Conservation (phyloP, 2,797 vertebrate species). For the Gastrophryne carolinensis region DNA sequence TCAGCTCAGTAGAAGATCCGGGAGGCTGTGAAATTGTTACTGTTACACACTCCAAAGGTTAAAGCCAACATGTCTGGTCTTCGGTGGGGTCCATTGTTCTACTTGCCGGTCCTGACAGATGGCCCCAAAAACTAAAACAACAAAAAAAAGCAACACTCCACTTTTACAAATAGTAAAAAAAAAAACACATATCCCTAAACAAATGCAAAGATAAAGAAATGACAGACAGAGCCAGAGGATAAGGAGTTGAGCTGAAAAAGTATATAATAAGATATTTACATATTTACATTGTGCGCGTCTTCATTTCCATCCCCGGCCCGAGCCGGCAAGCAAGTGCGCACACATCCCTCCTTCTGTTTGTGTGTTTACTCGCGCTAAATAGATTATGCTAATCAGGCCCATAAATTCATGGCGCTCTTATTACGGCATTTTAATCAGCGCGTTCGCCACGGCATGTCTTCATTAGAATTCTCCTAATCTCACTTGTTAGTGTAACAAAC, state of each 20-base stretch:
- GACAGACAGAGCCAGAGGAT: slow-evolving; percentile 57
- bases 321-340: slow-evolving; percentile 65
- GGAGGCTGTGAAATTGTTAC: slow-evolving; percentile 51
- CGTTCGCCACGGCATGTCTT: slow-evolving; percentile 77
- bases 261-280: slow-evolving; percentile 75
- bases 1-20: too few relatives aligned
- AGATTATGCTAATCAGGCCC: slow-evolving; percentile 90
- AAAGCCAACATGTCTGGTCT: slow-evolving; percentile 54
- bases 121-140: slow-evolving; percentile 61
- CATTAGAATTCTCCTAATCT: slow-evolving; percentile 94
- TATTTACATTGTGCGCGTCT: slow-evolving; percentile 75
- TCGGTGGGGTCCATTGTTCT: slow-evolving; percentile 69
- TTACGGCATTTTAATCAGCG: slow-evolving; percentile 87
- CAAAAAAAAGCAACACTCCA: slow-evolving; percentile 53
- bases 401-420: slow-evolving; percentile 82
- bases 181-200: slow-evolving; percentile 69
- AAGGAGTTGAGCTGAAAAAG: slow-evolving; percentile 70
- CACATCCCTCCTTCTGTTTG: slow-evolving; percentile 78
- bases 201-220: slow-evolving; percentile 55
- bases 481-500: slow-evolving; percentile 85
- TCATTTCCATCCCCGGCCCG: slow-evolving; percentile 71
- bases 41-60: slow-evolving; percentile 68
- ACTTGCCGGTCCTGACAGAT: slow-evolving; percentile 71
- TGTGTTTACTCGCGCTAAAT: slow-evolving; percentile 88
- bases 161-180: slow-evolving; percentile 61